Conservation (phyloP, 2,888 invertebrate species). For the Amorpha juglandis region DNA sequence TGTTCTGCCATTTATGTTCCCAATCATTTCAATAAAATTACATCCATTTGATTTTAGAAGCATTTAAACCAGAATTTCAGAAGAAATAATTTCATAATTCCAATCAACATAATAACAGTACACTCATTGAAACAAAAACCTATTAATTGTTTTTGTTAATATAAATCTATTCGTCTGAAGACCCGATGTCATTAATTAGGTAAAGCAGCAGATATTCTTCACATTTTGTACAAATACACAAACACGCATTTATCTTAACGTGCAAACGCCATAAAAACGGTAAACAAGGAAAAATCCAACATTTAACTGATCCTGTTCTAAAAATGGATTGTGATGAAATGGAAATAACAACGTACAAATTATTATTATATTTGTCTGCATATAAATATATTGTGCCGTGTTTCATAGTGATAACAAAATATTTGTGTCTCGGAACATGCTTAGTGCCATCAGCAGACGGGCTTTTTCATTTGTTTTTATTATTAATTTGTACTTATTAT, state of each 20-base stretch:
- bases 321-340: constrained; percentile 63
- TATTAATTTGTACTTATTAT: constrained; percentile 78
- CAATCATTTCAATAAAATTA: not conserved
- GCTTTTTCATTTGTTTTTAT: constrained; percentile 68
- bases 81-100: not conserved
- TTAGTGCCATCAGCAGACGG: constrained; percentile 79
- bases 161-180: not conserved
- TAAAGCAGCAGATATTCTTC: constrained; percentile 11
- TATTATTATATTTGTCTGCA: constrained; percentile 67
- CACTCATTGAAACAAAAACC: not conserved
- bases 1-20: constrained; percentile 52
- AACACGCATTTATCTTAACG: constrained; percentile 53
- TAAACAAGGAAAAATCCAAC: constrained; percentile 42
- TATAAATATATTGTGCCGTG: constrained; percentile 68
- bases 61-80: not conserved
- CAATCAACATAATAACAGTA: not conserved
- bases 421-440: constrained; percentile 71
- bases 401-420: constrained; percentile 63
- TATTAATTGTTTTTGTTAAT: not conserved
- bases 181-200: constrained; percentile 8
- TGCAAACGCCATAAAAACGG: constrained; percentile 54
- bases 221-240: constrained; percentile 42
- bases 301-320: constrained; percentile 34
- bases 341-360: constrained; percentile 76
- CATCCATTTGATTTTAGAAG: not conserved